Conservation (phyloP, 1,140 invertebrate species). For the Lepidostoma basale region DNA sequence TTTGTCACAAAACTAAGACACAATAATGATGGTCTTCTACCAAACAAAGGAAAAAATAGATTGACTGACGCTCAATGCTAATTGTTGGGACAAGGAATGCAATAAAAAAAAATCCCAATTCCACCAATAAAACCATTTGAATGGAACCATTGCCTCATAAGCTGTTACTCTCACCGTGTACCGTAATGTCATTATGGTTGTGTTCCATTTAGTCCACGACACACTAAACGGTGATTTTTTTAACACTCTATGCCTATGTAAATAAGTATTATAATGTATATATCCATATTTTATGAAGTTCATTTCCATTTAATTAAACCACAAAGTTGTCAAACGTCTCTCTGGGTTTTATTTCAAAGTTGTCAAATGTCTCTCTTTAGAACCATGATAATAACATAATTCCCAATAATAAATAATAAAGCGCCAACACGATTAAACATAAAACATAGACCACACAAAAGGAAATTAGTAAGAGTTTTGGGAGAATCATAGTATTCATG, state of each 20-base stretch:
- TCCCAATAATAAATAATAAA: no score
- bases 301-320: slow-evolving; percentile 31
- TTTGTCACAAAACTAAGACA: no score
- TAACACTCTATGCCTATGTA: slow-evolving; percentile 36
- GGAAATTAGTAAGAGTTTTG: no score
- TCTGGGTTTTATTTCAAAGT: neutral
- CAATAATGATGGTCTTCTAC: neutral
- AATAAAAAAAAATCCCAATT: no score
- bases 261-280: slow-evolving; percentile 40
- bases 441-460: no score
- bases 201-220: slow-evolving; percentile 6
- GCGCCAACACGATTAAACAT: no score
- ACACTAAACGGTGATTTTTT: slow-evolving; percentile 1
- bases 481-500: no score
- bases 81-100: no score
- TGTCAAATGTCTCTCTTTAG: no score
- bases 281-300: slow-evolving; percentile 39
- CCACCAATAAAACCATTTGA: no score
- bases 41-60: neutral
- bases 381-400: no score
- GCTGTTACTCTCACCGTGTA: slow-evolving; percentile 7
- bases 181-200: slow-evolving; percentile 5
- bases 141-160: slow-evolving; percentile 4
- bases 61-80: no score
- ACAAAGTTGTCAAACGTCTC: slow-evolving; percentile 25